Evolutionary conservation across 2,888 invertebrate genomes (phyloP).

Genomic region (Cheilosia vulpina): DNA sequence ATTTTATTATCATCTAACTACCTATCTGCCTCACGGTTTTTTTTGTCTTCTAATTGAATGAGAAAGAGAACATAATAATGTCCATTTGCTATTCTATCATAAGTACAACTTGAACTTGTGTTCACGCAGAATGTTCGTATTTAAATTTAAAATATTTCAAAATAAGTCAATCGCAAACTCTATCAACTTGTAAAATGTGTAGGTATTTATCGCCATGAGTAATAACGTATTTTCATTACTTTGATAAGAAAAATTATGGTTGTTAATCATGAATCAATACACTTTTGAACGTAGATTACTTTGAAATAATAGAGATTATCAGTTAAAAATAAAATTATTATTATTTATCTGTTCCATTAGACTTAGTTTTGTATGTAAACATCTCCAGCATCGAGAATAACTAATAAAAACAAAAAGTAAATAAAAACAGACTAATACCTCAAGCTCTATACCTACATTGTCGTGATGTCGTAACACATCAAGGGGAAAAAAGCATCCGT

Average conservation of each 20-base stretch:
- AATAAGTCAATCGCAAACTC: background rate
- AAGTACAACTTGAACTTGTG: background rate
- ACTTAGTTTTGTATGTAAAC: background rate
- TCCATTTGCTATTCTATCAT: background rate
- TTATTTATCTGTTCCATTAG: background rate
- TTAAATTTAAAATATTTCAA: background rate
- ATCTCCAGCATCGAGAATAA: background rate
- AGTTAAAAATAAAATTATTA: conserved; percentile 18
- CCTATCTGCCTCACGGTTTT: background rate
- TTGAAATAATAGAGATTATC: conserved; percentile 15
- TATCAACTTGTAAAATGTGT: background rate
- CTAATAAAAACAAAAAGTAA: conserved; percentile 10
- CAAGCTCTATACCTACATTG: background rate
- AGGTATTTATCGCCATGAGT: conserved; percentile 48
- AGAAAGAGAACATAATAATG: background rate
- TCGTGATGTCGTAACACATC: conserved; percentile 26
- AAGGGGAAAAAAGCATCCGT: conserved; percentile 24
- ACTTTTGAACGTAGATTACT: conserved; percentile 28
- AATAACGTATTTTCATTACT: conserved; percentile 42
- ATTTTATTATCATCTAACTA: conserved; percentile 30
- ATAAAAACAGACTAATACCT: conserved; percentile 6
- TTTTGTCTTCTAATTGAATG: conserved; percentile 4
- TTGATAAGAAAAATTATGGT: conserved; percentile 46
- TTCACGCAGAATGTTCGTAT: background rate
- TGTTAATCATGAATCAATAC: conserved; percentile 40